Conservation (phyloP, 2,113 vertebrate genomes). For the Pao palembangensis region DNA sequence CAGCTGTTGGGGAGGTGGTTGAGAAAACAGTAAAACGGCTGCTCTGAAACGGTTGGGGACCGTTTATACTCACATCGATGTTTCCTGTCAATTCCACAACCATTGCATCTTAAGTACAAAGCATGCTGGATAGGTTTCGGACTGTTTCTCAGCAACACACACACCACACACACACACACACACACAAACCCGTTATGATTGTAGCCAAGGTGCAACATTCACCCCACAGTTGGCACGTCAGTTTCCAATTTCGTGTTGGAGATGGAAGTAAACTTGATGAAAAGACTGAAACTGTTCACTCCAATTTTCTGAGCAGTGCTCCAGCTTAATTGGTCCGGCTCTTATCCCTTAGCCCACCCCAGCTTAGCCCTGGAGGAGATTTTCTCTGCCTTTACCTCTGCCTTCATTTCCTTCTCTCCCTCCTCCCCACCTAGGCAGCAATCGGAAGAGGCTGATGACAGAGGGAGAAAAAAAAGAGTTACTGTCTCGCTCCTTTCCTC, state of each 20-base stretch:
- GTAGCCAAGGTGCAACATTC: conserved; percentile 40
- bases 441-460: conserved; percentile 58
- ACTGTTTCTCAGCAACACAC: not conserved
- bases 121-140: not conserved
- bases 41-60: no score
- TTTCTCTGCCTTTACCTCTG: conserved; percentile 55
- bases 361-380: conserved; percentile 59
- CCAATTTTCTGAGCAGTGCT: conserved; percentile 65
- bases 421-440: conserved; percentile 35
- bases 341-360: conserved; percentile 68
- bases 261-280: conserved; percentile 53
- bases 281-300: conserved; percentile 58
- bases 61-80: not conserved
- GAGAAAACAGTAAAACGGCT: no score
- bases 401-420: conserved; percentile 50
- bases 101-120: not conserved
- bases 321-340: conserved; percentile 71
- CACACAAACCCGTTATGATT: conserved; percentile 21
- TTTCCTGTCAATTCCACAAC: not conserved
- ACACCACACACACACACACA: not conserved
- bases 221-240: conserved; percentile 37
- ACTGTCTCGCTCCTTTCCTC: conserved; percentile 18
- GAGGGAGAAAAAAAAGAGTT: conserved; percentile 32
- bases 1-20: no score
- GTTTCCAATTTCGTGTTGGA: conserved; percentile 55